phyloP scores from a whole-genome alignment of 2,797 vertebrate species.

The Pempheris klunzingeri region DNA sequence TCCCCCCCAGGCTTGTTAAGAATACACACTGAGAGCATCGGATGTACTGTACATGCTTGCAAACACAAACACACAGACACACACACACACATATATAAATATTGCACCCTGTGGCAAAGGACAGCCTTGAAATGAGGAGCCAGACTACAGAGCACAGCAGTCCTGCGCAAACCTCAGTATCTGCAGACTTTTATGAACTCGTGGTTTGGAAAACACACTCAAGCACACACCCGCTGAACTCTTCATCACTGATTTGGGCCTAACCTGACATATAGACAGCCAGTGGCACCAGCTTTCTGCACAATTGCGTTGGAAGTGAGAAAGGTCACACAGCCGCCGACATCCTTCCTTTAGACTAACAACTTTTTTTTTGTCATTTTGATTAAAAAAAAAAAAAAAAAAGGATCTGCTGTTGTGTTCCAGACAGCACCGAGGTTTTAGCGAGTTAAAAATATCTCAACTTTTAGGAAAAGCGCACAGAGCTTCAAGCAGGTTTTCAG shows the following conservation, averaged over 20 bases:
- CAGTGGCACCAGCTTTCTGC: conserved; percentile 35
- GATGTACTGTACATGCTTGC: conserved; percentile 42
- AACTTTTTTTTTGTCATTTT: conserved; percentile 8
- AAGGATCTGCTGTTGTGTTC: conserved; percentile 16
- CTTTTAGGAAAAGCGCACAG: conserved; percentile 9
- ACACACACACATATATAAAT: conserved; percentile 50
- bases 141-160: conserved; percentile 12
- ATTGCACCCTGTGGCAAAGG: conserved; percentile 44
- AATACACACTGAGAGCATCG: conserved; percentile 44
- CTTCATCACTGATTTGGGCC: conserved; percentile 9
- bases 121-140: conserved; percentile 32
- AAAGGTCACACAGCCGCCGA: conserved; percentile 8
- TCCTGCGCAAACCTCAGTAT: neutral
- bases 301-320: conserved; percentile 33
- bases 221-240: neutral
- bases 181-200: conserved; percentile 1
- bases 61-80: conserved; percentile 40
- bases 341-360: neutral
- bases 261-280: neutral
- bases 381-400: accelerated
- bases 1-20: conserved; percentile 21
- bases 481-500: neutral
- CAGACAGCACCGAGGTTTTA: neutral
- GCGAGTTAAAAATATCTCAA: conserved; percentile 45
- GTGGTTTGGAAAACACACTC: neutral